phyloP scores from a whole-genome alignment of 2,888 invertebrate genomes.

The Tanytarsus gracilentus region DNA sequence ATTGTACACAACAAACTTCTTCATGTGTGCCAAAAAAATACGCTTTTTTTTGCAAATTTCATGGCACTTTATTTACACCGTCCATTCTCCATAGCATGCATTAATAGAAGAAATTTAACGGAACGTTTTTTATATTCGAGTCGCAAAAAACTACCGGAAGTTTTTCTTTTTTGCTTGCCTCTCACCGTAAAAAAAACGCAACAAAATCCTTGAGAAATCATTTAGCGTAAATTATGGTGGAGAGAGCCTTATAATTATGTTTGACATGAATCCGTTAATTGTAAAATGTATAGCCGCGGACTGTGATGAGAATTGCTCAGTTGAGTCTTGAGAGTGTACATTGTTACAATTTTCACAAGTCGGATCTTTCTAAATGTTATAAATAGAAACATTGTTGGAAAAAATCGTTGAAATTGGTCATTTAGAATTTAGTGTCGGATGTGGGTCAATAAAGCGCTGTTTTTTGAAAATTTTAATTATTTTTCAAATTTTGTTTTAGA shows the following conservation, averaged over 20 bases:
- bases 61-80: not conserved
- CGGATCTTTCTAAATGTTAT: too few relatives aligned
- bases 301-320: too few relatives aligned
- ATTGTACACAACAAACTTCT: not conserved
- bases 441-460: too few relatives aligned
- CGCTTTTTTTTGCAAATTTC: constrained; percentile 8
- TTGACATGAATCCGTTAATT: not conserved
- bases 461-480: too few relatives aligned
- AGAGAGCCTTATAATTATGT: not conserved
- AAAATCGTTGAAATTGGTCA: too few relatives aligned
- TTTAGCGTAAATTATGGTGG: not conserved
- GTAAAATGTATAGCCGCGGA: not conserved
- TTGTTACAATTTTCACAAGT: not conserved
- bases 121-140: not conserved
- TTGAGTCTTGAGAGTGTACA: too few relatives aligned
- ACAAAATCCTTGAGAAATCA: not conserved
- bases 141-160: too few relatives aligned
- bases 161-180: not conserved
- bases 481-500: too few relatives aligned
- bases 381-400: too few relatives aligned
- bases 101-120: not conserved
- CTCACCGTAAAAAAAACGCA: not conserved
- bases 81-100: not conserved
- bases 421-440: too few relatives aligned
- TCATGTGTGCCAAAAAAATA: not conserved